A percentile compares a stretch with the other conserved stretches of the same genome.
These are phyloP conservation scores for Danionella dracula DNA, from an alignment of 2,797 vertebrate genomes.

Conservation along the genomic window DNA sequence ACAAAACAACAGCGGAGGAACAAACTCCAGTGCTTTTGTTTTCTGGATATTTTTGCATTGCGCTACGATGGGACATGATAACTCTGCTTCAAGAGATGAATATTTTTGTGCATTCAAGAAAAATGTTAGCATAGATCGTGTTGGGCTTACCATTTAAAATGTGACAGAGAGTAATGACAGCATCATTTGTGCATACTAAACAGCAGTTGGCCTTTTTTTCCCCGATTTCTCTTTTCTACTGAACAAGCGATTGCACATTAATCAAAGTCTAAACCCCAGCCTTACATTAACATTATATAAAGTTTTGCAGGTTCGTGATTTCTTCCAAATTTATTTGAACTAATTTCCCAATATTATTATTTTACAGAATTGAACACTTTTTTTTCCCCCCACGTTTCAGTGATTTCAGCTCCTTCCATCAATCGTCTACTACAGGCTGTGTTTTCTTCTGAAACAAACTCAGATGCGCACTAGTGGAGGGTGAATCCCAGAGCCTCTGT, in stretches of 20 bases:
- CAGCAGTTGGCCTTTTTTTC: background rate
- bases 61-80: no score
- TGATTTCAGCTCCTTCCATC: no score
- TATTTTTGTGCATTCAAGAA: no score
- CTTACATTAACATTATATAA: background rate
- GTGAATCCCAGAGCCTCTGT: constrained; percentile 85
- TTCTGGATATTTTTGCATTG: no score
- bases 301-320: background rate
- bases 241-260: background rate
- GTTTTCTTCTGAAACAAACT: constrained; percentile 95
- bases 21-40: background rate
- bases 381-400: no score
- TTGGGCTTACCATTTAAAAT: no score
- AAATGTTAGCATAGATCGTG: no score
- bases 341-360: no score
- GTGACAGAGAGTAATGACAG: background rate
- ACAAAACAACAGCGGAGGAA: background rate
- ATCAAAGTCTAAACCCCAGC: background rate
- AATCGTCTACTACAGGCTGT: constrained; percentile 51
- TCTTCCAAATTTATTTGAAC: background rate
- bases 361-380: no score
- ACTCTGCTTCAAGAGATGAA: no score
- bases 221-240: background rate
- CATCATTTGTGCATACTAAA: background rate
- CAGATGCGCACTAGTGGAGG: constrained; percentile 84